Conservation (phyloP, 2,888 invertebrate genomes). For the Microplitis deprimator region DNA sequence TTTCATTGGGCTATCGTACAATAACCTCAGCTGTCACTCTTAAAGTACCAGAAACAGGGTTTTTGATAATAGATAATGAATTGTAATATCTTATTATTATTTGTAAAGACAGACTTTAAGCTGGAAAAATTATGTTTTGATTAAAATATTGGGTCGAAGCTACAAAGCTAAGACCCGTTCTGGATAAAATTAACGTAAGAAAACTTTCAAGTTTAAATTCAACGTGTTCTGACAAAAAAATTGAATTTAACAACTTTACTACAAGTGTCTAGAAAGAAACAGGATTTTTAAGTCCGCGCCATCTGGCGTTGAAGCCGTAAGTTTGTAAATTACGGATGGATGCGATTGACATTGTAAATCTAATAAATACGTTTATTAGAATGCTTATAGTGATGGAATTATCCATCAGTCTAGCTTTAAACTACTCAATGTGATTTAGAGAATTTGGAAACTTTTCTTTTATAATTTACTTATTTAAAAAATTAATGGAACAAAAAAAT, state of each 20-base stretch:
- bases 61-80: no score
- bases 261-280: background rate
- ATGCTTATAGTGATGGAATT: background rate
- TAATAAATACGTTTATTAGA: background rate
- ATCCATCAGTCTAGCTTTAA: background rate
- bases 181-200: slow-evolving; percentile 62
- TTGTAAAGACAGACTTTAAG: no score
- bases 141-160: slow-evolving; percentile 57
- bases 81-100: no score
- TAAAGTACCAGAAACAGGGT: no score
- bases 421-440: background rate
- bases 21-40: no score
- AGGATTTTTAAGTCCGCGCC: background rate
- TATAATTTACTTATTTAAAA: background rate
- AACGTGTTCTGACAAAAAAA: background rate
- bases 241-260: background rate
- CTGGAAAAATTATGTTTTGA: slow-evolving; percentile 33
- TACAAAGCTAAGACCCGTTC: slow-evolving; percentile 63
- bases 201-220: slow-evolving; percentile 33
- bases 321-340: background rate
- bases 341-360: background rate
- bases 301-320: slow-evolving; percentile 20
- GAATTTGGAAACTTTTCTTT: background rate
- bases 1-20: no score
- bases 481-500: no score